A percentile compares a stretch with the other conserved stretches of the same genome.
Conservation (phyloP, 2,888 invertebrate species). For the Gibbula magus region DNA sequence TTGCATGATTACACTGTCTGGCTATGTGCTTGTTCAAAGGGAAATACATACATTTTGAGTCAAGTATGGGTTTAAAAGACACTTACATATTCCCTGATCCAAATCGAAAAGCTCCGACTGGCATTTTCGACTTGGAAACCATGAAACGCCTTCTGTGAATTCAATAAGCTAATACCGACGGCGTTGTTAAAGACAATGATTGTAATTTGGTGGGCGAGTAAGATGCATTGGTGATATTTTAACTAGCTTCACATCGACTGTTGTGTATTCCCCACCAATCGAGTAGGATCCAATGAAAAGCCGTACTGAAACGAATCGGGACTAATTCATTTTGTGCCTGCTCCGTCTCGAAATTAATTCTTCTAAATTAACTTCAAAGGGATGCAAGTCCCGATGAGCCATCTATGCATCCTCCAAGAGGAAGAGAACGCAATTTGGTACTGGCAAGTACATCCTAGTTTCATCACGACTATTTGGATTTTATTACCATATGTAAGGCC, state of each 20-base stretch:
- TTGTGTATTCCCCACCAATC: neutral
- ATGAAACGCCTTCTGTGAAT: neutral
- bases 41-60: no score
- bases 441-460: neutral
- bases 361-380: slow-evolving; percentile 13
- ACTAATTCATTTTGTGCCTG: slow-evolving; percentile 4
- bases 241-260: neutral
- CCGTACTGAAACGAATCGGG: neutral
- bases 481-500: slow-evolving; percentile 13
- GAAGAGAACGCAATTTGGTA: neutral
- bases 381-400: neutral
- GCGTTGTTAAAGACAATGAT: neutral
- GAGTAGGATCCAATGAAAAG: slow-evolving; percentile 7
- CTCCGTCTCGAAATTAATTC: slow-evolving; percentile 6
- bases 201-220: neutral
- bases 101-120: no score
- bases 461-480: neutral
- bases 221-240: neutral
- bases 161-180: neutral
- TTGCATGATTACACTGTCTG: no score
- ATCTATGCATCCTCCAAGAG: neutral
- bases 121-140: neutral
- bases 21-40: no score
- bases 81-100: no score
- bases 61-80: no score